Evolutionary conservation across 2,888 invertebrate species (phyloP), one percentile per base, ranked within the genome.

Genomic region (Amiota communis): DNA sequence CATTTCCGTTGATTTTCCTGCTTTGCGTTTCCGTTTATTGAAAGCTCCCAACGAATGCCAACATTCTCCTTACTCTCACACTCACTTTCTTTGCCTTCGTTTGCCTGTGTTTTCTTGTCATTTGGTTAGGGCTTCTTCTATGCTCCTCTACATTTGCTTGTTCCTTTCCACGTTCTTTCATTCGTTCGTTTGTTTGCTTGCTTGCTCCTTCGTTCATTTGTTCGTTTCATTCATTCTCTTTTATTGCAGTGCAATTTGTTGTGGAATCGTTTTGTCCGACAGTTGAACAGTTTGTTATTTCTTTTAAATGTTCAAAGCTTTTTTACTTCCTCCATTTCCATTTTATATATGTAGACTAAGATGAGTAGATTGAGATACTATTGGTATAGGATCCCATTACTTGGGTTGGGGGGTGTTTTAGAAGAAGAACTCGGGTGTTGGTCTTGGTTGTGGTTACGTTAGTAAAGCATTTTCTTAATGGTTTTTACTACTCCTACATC

Each of bases 201-300:
- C 63, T 36, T 63, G 63, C 53, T 53, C n/a, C 36, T 36, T 20
- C 59, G 15, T 59, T 59, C 59, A 59, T n/a, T n/a, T n/a, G 13
- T 48, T 10, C 48, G 9, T 48, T 68, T 53, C 51, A 11, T 68
- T 68, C 67, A 23, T 53, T 68, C 67, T 49, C 80, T 82, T 86
- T 87, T 87, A 87, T 86, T 86, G 86, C 81, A 85, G 83, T 82
- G 84, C 84, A 87, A 87, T 86, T 86, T 87, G 86, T 83, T 87
- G 82, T 78, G 85, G 86, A 87, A 87, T 86, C 86, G 87, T 83
- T 87, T 85, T 80, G 85, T 83, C 86, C 81, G 80, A 81, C 87
- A 81, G 81, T 83, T 83, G 83, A 83, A 85, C 83, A 83, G 83
- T 86, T 83, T 83, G 83, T 83, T 83, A 83, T 83, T 83, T 83